phyloP scores from a whole-genome alignment of 2,888 invertebrate species.

The Plusia festucae region DNA sequence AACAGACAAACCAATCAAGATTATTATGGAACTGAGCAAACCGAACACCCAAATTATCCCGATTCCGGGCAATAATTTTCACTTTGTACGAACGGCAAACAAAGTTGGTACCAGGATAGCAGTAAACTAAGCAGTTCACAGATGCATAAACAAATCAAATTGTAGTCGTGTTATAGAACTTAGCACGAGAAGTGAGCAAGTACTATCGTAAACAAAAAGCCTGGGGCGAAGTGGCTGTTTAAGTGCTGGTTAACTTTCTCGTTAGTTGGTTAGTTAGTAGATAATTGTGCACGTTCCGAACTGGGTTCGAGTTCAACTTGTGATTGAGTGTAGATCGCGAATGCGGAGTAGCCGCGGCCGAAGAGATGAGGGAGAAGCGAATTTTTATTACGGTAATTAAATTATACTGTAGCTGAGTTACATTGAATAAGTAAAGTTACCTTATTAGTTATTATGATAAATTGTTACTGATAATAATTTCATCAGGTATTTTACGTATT shows the following conservation, averaged over 20 bases:
- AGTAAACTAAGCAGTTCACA: conserved; percentile 41
- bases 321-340: conserved; percentile 62
- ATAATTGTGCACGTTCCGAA: conserved; percentile 65
- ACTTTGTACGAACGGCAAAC: neutral
- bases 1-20: too few species aligned
- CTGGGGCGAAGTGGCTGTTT: conserved; percentile 53
- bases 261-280: conserved; percentile 64
- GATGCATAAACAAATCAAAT: conserved; percentile 57
- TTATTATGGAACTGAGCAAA: neutral
- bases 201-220: conserved; percentile 60
- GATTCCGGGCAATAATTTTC: neutral
- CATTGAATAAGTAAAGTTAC: too few species aligned
- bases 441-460: too few species aligned
- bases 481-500: too few species aligned
- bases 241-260: conserved; percentile 64
- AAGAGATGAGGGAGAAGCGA: conserved; percentile 39
- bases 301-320: conserved; percentile 62
- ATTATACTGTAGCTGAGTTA: too few species aligned
- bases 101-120: conserved; percentile 35
- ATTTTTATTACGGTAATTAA: conserved; percentile 26
- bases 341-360: conserved; percentile 34
- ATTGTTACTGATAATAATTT: too few species aligned
- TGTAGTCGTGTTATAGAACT: conserved; percentile 43
- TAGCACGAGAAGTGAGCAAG: conserved; percentile 40
- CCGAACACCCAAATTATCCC: neutral